Evolutionary conservation across 2,888 invertebrate species (phyloP).

Genomic region (Carcina quercana): DNA sequence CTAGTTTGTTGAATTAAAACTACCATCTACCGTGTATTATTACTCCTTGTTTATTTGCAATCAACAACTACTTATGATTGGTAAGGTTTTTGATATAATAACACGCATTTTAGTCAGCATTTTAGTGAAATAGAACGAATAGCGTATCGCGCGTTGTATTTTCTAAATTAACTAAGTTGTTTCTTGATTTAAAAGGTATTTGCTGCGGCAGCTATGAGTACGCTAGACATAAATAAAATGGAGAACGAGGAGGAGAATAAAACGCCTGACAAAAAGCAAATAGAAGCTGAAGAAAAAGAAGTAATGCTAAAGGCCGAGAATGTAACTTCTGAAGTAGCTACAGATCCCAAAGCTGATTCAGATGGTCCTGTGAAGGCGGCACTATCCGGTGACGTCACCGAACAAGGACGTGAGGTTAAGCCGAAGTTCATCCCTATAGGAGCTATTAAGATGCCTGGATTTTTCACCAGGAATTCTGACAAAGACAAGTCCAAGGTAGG

Average conservation of each 20-base stretch:
- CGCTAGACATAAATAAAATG: constrained; percentile 52
- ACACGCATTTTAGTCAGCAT: too few species aligned
- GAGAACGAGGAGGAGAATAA: constrained; percentile 55
- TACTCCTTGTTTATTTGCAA: too few species aligned
- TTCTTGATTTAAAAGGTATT: neutral
- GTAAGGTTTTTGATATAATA: too few species aligned
- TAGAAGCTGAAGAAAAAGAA: constrained; percentile 79
- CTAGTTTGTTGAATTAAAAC: neutral
- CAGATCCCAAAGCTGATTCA: constrained; percentile 58
- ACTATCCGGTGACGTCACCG: constrained; percentile 69
- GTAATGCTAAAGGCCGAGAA: constrained; percentile 76
- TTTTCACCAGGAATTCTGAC: constrained; percentile 85
- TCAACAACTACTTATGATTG: too few species aligned
- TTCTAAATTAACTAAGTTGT: neutral
- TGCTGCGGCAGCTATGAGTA: constrained; percentile 47
- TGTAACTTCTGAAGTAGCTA: constrained; percentile 46
- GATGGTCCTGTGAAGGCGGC: constrained; percentile 68
- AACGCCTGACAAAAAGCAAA: constrained; percentile 78
- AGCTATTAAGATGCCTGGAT: constrained; percentile 91
- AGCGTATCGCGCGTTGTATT: too few species aligned
- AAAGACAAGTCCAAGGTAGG: constrained; percentile 82
- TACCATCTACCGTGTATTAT: too few species aligned
- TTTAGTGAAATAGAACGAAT: too few species aligned
- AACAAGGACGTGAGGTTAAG: constrained; percentile 83
- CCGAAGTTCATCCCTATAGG: constrained; percentile 90